Conservation (phyloP, 2,888 invertebrate genomes). For the Cremastinae sp. region DNA sequence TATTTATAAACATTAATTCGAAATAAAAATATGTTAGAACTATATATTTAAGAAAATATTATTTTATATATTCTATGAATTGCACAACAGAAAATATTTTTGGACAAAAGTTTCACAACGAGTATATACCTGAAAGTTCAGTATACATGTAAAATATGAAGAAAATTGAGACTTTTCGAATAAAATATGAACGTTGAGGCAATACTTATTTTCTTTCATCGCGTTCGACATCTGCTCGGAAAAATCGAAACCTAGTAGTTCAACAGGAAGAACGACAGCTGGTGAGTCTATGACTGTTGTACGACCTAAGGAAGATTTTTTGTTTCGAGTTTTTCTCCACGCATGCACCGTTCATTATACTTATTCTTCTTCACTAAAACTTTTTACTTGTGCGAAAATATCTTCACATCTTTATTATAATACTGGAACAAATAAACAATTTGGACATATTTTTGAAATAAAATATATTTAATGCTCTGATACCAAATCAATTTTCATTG, state of each 20-base stretch:
- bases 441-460: too few relatives aligned
- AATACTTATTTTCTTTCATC: conserved; percentile 20
- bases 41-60: too few relatives aligned
- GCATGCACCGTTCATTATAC: not conserved
- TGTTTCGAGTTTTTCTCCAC: not conserved
- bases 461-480: too few relatives aligned
- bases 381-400: not conserved
- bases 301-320: not conserved
- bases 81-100: too few relatives aligned
- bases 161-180: not conserved
- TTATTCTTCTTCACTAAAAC: not conserved
- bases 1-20: too few relatives aligned
- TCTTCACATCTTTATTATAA: too few relatives aligned
- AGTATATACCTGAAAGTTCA: not conserved
- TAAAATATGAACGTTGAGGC: not conserved
- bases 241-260: conserved; percentile 41
- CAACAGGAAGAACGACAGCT: conserved; percentile 42
- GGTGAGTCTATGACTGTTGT: conserved; percentile 28
- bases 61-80: too few relatives aligned
- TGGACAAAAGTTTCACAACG: not conserved
- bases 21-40: too few relatives aligned
- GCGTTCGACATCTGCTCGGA: conserved; percentile 52
- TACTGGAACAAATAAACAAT: too few relatives aligned
- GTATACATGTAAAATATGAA: not conserved
- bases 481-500: too few relatives aligned